Evolutionary conservation across 2,113 vertebrate species (phyloP), one percentile per base, ranked within the genome.

Genomic region (Clarias magur): DNA sequence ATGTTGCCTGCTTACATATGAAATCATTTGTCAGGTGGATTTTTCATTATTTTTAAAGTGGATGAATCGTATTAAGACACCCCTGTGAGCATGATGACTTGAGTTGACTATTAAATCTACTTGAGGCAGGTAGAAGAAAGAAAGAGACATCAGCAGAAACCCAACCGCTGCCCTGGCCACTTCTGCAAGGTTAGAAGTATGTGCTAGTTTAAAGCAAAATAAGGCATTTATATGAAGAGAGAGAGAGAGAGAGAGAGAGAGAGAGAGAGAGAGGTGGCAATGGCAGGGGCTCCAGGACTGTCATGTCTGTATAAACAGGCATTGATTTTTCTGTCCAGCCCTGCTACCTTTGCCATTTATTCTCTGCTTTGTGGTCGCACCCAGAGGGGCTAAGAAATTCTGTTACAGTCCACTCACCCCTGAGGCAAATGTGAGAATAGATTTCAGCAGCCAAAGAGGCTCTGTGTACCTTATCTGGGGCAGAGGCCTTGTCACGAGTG

Each of bases 261-360:
- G 78, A 34, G 75, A 86, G 92, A 88, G 82, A 42, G 79, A 88
- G 89, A 80, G 89, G 89, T 57, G 89, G 92, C 92, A 92, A 95
- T 94, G 93, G 93, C 93, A 91, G 79, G 94, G 93, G 93, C 93
- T 93, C 93, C 93, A 91, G 82, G 91, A 92, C 96, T 98, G 97
- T 98, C 98, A 98, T 96, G 97, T 99, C 97, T 99, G 97, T 98
- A 98, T 98, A 99, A 98, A 97, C 97, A 98, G 96, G 96, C 97
- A 99, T 99, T 99, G 98, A 99, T 99, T 99, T 99, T 99, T 97
- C 97, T 99, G 98, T 99, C 98, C 94, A 95, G 97, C 94, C 93
- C 95, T 96, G 96, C 97, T 97, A 98, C 97, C 96, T 97, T 96
- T 94, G 95, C 97, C 97, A 99, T 99, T 99, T 97, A 99, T 99